Conservation (phyloP, 2,113 vertebrate genomes). For the Rhineura floridana region DNA sequence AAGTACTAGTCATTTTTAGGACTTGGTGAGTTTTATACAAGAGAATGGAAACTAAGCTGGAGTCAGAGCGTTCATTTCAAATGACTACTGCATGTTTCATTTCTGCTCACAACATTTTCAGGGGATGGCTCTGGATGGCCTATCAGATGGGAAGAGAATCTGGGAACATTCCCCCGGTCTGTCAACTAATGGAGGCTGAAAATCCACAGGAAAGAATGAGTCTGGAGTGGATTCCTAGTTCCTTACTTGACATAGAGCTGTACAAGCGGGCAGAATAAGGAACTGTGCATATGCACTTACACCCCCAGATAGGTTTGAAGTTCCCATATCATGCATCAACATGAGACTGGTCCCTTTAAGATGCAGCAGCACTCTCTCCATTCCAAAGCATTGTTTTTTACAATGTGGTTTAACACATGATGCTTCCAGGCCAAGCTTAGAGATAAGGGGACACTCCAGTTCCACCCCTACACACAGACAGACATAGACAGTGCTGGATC, state of each 20-base stretch:
- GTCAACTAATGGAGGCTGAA: not conserved
- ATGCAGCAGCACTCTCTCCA: not conserved
- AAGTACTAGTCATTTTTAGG: not conserved
- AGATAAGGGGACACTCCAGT: not conserved
- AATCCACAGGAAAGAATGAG: not conserved
- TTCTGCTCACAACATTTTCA: rapidly evolving
- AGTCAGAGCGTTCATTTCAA: not conserved
- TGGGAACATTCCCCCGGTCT: not conserved
- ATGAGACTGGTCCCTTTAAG: not conserved
- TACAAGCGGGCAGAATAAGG: not conserved
- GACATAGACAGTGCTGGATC: too few relatives aligned
- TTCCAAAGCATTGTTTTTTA: not conserved
- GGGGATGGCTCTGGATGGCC: not conserved
- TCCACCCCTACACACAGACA: too few relatives aligned
- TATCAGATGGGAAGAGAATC: not conserved
- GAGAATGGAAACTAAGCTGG: not conserved
- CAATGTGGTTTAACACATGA: not conserved
- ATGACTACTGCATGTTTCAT: not conserved
- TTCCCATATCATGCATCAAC: not conserved
- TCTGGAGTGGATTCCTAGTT: not conserved
- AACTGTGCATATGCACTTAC: not conserved
- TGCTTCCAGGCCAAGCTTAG: not conserved
- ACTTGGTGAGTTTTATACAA: not conserved
- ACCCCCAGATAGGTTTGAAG: not conserved
- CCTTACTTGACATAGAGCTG: not conserved